Base-by-base conservation (phyloP, 2,888 invertebrate genomes). In the Plebejus melissa region DNA sequence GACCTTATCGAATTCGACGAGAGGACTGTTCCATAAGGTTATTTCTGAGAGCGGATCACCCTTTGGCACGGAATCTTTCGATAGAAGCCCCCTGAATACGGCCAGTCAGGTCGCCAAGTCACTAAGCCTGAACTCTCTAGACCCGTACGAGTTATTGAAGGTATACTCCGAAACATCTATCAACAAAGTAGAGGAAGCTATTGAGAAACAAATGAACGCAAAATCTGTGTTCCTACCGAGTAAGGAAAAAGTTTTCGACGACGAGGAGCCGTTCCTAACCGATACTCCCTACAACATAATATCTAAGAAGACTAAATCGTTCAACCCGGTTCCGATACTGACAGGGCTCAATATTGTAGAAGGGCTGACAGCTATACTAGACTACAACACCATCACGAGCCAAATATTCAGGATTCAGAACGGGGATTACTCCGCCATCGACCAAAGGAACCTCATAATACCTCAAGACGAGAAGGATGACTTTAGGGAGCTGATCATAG, bases 271-370 rank as follows among this genome's bases (percentile, higher is more conserved):
- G 4, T 94, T 91, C 77, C 80, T 90, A n/a, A 84, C 82, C 0
- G 91, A 91, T 71, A 86, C 80, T 82, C 96, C 83, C 74, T 95
- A 81, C 79, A 94, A 89, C 69, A 86, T 94, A 9, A 76, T 94
- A 13, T 80, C 82, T 5, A 81, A 82, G 2, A 84, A 88, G 54
- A 80, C 82, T 1, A 81, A 82, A 1, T 76, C 78, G 1, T 88
- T 89, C 54, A 84, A 91, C 32, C 86, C 90, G 0, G 92, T 94
- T 6, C 94, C 95, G 0, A 82, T 90, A 0, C 88, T 95, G 4
- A 87, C 94, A 79, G 95, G 95, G 0, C 83, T 94, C 0, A 94
- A 93, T 74, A 94, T 94, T 0, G 94, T 92, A 0, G 95, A 95
- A 84, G 95, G 94, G 0, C 79, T 94, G 0, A 88, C 91, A 0